Percentiles rank a stretch among this genome's conserved stretches.
Evolutionary conservation across 2,797 vertebrate genomes (phyloP).

Genomic region (Prunella strophiata): DNA sequence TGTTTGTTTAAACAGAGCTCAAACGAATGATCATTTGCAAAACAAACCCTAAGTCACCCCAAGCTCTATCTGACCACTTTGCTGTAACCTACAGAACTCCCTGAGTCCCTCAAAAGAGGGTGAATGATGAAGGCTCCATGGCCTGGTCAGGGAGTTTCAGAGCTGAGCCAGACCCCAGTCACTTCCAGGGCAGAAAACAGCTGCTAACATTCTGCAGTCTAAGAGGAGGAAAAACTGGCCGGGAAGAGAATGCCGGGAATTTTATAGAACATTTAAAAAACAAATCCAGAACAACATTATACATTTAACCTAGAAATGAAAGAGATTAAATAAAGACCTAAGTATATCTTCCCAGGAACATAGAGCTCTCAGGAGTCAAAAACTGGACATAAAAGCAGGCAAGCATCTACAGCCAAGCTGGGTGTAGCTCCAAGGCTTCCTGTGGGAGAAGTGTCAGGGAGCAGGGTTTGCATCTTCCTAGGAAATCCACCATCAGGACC

Average conservation of each 20-base stretch:
- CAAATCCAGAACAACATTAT: background rate
- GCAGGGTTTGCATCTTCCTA: background rate
- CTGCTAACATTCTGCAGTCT: background rate
- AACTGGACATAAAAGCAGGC: background rate
- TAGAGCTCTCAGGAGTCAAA: background rate
- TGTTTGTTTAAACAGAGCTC: conserved; percentile 45
- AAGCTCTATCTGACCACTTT: background rate
- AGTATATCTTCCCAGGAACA: background rate
- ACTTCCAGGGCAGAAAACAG: background rate
- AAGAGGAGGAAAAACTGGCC: background rate
- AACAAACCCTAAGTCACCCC: conserved; percentile 31
- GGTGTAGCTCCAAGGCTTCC: background rate
- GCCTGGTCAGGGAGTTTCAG: background rate
- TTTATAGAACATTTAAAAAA: background rate
- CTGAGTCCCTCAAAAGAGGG: background rate
- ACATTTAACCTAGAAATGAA: background rate
- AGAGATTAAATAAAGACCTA: background rate
- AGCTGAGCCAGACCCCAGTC: background rate
- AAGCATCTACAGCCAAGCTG: background rate
- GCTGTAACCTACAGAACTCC: background rate
- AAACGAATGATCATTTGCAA: background rate
- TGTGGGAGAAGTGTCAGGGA: background rate
- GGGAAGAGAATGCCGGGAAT: background rate
- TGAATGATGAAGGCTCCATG: background rate
- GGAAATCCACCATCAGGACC: background rate